Percentiles rank a stretch among this genome's conserved stretches.
These are phyloP conservation scores for Timema cristinae DNA, from an alignment of 2,888 invertebrate genomes.

Conservation along the genomic window DNA sequence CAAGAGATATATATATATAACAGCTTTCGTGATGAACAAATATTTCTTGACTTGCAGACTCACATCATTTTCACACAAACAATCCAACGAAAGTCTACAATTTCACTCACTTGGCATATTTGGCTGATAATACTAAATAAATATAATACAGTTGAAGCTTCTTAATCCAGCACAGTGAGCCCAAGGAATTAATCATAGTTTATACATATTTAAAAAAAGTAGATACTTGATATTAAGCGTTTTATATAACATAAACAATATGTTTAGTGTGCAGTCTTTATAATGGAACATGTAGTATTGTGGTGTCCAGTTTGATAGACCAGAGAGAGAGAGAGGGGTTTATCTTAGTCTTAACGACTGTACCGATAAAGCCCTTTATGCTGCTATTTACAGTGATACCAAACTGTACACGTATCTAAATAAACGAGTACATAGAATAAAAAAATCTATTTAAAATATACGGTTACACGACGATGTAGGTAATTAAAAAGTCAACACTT, in stretches of 20 bases:
- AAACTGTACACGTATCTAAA: conserved; percentile 3
- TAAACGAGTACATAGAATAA: neutral
- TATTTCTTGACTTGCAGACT: too few relatives aligned
- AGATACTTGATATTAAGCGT: neutral
- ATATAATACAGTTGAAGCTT: neutral
- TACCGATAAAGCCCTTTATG: neutral
- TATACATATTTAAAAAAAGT: conserved; percentile 5
- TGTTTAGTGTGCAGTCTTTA: conserved; percentile 5
- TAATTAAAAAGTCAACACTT: conserved; percentile 15
- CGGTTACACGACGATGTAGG: neutral
- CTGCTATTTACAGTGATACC: conserved; percentile 7
- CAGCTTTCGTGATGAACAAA: too few relatives aligned
- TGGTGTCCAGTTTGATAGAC: conserved; percentile 6
- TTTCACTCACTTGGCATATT: neutral
- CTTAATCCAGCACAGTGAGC: conserved; percentile 1
- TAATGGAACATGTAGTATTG: conserved; percentile 3
- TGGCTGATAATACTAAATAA: conserved; percentile 11
- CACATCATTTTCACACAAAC: too few relatives aligned
- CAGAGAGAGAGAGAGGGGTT: conserved; percentile 1
- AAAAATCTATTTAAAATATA: conserved; percentile 14
- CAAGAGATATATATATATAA: too few relatives aligned
- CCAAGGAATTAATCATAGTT: neutral
- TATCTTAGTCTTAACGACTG: conserved; percentile 15
- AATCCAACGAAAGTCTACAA: too few relatives aligned
- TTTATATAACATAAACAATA: neutral